A percentile compares a stretch with the other conserved stretches of the same genome.
These are phyloP conservation scores for Gerosis bhagava DNA, from an alignment of 2,888 invertebrate genomes.

Conservation along the genomic window DNA sequence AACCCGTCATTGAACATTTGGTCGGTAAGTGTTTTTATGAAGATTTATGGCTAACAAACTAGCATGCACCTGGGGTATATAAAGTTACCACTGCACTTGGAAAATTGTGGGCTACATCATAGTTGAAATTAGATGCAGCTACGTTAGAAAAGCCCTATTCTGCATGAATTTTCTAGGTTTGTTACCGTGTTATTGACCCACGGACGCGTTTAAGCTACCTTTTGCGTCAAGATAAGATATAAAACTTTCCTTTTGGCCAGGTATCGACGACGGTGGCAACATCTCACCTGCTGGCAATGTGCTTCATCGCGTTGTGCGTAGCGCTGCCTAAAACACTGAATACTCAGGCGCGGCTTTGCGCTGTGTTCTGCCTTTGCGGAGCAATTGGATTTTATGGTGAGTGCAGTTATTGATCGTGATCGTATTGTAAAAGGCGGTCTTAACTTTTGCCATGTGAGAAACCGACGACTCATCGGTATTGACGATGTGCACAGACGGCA, in stretches of 20 bases:
- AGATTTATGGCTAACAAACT: too few relatives aligned
- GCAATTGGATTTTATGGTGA: constrained; percentile 82
- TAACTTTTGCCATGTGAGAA: too few relatives aligned
- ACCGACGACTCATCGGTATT: too few relatives aligned
- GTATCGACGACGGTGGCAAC: constrained; percentile 56
- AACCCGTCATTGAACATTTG: constrained; percentile 66
- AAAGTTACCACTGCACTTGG: too few relatives aligned
- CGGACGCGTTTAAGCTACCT: too few relatives aligned
- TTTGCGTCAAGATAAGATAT: not conserved
- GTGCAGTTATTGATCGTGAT: too few relatives aligned
- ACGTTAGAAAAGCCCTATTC: too few relatives aligned
- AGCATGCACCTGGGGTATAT: not conserved
- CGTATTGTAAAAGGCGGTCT: too few relatives aligned
- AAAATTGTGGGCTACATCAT: too few relatives aligned
- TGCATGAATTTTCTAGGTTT: too few relatives aligned
- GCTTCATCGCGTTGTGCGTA: constrained; percentile 68
- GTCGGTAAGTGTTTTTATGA: constrained; percentile 70
- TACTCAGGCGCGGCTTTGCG: constrained; percentile 63
- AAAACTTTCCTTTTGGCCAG: constrained; percentile 35
- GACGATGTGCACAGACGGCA: too few relatives aligned
- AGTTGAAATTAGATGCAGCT: too few relatives aligned
- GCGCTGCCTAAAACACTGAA: constrained; percentile 65
- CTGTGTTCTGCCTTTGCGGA: constrained; percentile 72
- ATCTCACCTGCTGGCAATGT: constrained; percentile 64
- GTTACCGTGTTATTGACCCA: not conserved